Evolutionary conservation across 2,888 invertebrate genomes (phyloP).

Genomic region (Yponomeuta sedellus): DNA sequence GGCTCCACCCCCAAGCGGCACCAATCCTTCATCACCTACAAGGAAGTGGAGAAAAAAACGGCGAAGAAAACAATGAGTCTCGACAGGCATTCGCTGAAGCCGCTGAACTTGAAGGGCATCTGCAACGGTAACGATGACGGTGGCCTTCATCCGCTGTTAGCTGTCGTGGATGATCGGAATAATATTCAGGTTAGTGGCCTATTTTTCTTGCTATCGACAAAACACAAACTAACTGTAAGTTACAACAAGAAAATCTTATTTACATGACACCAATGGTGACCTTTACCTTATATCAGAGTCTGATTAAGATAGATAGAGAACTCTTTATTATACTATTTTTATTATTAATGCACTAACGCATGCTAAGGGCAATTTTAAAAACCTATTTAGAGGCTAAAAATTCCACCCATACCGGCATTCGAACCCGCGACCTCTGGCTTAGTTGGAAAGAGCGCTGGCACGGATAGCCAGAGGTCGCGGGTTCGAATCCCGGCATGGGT

Average conservation of each 20-base stretch:
- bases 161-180: conserved; percentile 65
- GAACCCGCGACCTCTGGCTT: too few relatives aligned
- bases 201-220: background rate
- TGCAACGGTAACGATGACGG: conserved; percentile 52
- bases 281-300: too few relatives aligned
- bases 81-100: conserved; percentile 55
- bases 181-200: conserved; percentile 56
- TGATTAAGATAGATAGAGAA: too few relatives aligned
- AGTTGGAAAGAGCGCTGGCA: too few relatives aligned
- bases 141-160: conserved; percentile 51
- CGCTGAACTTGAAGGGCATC: conserved; percentile 61
- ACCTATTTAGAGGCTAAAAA: too few relatives aligned
- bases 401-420: too few relatives aligned
- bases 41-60: conserved; percentile 38
- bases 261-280: too few relatives aligned
- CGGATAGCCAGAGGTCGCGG: too few relatives aligned
- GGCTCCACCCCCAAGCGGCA: conserved; percentile 49
- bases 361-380: too few relatives aligned
- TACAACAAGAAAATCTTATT: background rate
- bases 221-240: background rate
- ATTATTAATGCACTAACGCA: too few relatives aligned
- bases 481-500: too few relatives aligned
- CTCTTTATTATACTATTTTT: too few relatives aligned
- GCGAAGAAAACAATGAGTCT: conserved; percentile 55
- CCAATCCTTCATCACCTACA: conserved; percentile 50